Evolutionary conservation across 37 sponge, comb jelly and placozoan genomes (phyloP).

Genomic region (Axinella damicornis): DNA sequence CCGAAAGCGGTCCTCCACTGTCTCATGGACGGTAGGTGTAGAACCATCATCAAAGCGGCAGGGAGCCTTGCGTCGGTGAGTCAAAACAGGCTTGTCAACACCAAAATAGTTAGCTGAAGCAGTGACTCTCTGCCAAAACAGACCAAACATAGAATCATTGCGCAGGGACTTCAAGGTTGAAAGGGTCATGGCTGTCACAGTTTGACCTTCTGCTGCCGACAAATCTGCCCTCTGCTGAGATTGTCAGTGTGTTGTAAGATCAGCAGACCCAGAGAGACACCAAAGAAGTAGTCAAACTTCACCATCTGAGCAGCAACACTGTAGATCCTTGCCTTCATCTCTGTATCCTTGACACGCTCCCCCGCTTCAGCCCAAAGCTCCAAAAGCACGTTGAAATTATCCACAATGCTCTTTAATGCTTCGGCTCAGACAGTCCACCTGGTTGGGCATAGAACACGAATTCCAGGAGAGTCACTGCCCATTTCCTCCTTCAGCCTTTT

Average conservation of each 20-base stretch:
- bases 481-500: constrained; percentile 58
- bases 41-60: constrained; percentile 32
- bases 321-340: constrained; percentile 72
- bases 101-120: constrained; percentile 32
- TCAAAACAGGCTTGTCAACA: constrained; percentile 21
- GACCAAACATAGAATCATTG: constrained; percentile 37
- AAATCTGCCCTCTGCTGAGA: constrained; percentile 56
- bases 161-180: constrained; percentile 53
- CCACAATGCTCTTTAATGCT: constrained; percentile 61
- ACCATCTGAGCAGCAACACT: constrained; percentile 62
- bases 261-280: constrained; percentile 51
- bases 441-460: constrained; percentile 60
- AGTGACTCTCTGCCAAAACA: constrained; percentile 47
- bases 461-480: constrained; percentile 54
- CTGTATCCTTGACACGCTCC: constrained; percentile 58
- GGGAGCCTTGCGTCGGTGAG: constrained; percentile 15
- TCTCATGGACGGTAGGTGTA: constrained; percentile 21
- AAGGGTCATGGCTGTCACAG: constrained; percentile 38
- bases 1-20: constrained; percentile 55
- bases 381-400: constrained; percentile 50
- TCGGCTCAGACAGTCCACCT: constrained; percentile 47
- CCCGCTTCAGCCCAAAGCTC: constrained; percentile 60
- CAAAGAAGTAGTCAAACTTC: constrained; percentile 70
- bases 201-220: constrained; percentile 80
- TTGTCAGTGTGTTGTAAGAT: constrained; percentile 61